These are phyloP conservation scores for Nanger granti DNA, from an alignment of 2,113 vertebrate genomes.

Conservation along the genomic window DNA sequence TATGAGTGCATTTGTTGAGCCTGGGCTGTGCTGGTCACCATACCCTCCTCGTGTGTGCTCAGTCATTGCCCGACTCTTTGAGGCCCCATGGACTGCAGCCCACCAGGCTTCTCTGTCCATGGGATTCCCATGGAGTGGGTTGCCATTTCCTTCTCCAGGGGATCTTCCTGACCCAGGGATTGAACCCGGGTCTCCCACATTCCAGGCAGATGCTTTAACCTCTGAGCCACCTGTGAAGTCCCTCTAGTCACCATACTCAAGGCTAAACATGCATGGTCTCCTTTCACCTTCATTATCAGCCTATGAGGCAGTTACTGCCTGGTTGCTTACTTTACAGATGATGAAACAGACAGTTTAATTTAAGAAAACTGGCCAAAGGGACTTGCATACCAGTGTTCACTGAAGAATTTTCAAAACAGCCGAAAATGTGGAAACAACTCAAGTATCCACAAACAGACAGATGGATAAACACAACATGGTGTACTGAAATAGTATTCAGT, in stretches of 20 bases:
- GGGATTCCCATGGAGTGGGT: background rate
- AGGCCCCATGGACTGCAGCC: background rate
- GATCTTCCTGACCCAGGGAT: background rate
- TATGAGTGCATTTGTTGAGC: no score
- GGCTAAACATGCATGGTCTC: background rate
- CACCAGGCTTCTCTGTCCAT: background rate
- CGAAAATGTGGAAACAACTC: background rate
- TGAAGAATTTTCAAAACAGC: background rate
- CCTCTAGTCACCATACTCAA: background rate
- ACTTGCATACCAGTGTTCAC: background rate
- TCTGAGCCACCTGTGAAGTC: background rate
- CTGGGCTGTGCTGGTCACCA: background rate
- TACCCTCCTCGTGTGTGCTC: accelerated
- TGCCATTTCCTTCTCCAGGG: background rate
- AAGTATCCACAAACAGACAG: background rate
- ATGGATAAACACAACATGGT: background rate
- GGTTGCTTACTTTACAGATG: background rate
- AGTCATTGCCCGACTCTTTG: background rate
- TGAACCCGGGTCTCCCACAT: background rate
- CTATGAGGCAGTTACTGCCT: background rate
- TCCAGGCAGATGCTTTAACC: background rate
- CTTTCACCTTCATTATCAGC: background rate
- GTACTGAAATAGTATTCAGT: background rate
- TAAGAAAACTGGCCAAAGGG: background rate
- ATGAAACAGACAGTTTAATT: background rate